These are phyloP conservation scores for Tor tambroides DNA, from an alignment of 2,113 vertebrate genomes.

Conservation along the genomic window DNA sequence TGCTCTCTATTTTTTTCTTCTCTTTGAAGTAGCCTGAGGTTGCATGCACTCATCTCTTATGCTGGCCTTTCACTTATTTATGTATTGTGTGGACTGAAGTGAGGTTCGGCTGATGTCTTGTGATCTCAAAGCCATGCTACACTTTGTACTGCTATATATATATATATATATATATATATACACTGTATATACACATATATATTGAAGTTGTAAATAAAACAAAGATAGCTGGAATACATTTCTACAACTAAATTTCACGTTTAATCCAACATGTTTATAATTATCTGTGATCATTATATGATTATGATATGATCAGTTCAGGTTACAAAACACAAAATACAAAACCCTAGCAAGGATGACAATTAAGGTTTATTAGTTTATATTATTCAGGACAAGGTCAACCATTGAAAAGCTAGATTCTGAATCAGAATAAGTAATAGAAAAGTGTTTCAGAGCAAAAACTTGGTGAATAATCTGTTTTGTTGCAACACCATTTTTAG, in stretches of 20 bases:
- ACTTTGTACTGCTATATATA: conserved; percentile 56
- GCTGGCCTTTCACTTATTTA: conserved; percentile 57
- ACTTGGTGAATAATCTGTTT: background rate
- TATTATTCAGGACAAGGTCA: background rate
- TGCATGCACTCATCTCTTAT: conserved; percentile 40
- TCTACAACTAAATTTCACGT: no score
- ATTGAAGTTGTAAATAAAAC: no score
- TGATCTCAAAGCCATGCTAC: conserved; percentile 55
- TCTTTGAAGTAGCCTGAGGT: conserved; percentile 51
- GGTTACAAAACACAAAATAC: background rate
- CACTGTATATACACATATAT: no score
- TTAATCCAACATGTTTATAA: no score
- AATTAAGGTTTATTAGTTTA: background rate
- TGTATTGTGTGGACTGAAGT: conserved; percentile 55
- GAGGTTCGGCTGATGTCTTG: conserved; percentile 51
- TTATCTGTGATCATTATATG: no score
- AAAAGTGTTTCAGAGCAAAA: background rate
- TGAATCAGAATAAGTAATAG: background rate
- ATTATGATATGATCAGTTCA: background rate
- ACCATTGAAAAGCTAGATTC: background rate
- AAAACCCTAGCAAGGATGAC: background rate
- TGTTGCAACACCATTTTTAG: background rate
- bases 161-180: no score
- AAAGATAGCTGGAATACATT: no score
- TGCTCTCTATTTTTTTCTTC: conserved; percentile 12